phyloP scores from a whole-genome alignment of 2,113 vertebrate genomes.

The Dromaius novaehollandiae region DNA sequence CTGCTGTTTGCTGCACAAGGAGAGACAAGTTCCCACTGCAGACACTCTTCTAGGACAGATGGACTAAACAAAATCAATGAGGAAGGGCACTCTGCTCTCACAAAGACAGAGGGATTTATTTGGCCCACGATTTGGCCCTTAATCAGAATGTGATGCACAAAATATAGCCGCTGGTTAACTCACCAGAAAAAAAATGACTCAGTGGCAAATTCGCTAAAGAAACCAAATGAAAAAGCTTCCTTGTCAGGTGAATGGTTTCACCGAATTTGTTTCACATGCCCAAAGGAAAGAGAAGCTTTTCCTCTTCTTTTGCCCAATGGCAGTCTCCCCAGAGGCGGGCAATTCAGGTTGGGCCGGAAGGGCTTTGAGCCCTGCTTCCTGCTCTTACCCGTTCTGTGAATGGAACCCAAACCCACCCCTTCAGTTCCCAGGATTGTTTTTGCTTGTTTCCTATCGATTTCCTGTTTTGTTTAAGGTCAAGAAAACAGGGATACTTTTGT shows the following conservation, averaged over 20 bases:
- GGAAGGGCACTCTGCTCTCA: neutral
- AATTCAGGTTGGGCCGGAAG: neutral
- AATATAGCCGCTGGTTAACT: neutral
- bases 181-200: neutral
- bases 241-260: neutral
- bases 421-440: neutral
- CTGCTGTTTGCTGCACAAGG: too few relatives aligned
- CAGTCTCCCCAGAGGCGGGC: neutral
- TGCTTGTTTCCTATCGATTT: neutral
- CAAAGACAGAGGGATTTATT: neutral
- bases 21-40: neutral
- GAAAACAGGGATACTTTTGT: neutral
- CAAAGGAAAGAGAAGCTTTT: neutral
- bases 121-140: neutral
- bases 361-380: neutral
- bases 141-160: neutral
- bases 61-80: neutral
- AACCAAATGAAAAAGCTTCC: neutral
- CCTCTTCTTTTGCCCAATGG: neutral
- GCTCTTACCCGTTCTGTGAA: neutral
- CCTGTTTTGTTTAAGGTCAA: neutral
- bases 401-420: neutral
- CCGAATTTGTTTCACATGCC: neutral
- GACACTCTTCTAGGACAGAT: neutral
- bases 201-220: neutral